These are phyloP conservation scores for Lemur catta DNA, from an alignment of 2,797 vertebrate genomes.

Conservation along the genomic window DNA sequence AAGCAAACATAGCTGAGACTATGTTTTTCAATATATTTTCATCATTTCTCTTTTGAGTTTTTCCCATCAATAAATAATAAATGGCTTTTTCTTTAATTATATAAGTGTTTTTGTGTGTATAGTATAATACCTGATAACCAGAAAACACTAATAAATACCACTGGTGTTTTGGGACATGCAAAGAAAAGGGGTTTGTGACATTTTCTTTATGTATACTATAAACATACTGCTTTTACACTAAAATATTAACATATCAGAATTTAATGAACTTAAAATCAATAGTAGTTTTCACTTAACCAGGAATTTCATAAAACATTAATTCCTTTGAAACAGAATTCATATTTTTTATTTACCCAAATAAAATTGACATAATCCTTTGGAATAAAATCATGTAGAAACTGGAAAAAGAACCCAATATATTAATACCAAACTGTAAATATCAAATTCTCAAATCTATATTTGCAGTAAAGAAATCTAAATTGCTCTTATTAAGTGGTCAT, in stretches of 20 bases:
- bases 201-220: not conserved
- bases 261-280: slow-evolving; percentile 40
- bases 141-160: slow-evolving; percentile 14
- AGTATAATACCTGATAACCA: not conserved
- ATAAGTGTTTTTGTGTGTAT: not conserved
- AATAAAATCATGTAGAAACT: slow-evolving; percentile 1
- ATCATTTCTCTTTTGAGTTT: slow-evolving; percentile 24
- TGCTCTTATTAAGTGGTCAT: not conserved
- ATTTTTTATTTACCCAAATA: not conserved
- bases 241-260: slow-evolving; percentile 28
- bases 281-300: not conserved
- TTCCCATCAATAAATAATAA: slow-evolving; percentile 9
- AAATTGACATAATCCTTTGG: not conserved
- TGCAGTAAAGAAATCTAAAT: not conserved
- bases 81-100: not conserved
- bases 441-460: not conserved
- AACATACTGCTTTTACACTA: not conserved
- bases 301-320: not conserved
- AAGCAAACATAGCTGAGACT: not conserved
- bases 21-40: slow-evolving; percentile 27
- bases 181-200: not conserved
- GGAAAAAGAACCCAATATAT: not conserved
- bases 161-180: not conserved
- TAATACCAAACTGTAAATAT: not conserved
- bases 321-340: slow-evolving; percentile 8